Percentiles rank a stretch among this genome's conserved stretches.
These are phyloP conservation scores for Scaeva pyrastri DNA, from an alignment of 2,888 invertebrate species.

Conservation along the genomic window DNA sequence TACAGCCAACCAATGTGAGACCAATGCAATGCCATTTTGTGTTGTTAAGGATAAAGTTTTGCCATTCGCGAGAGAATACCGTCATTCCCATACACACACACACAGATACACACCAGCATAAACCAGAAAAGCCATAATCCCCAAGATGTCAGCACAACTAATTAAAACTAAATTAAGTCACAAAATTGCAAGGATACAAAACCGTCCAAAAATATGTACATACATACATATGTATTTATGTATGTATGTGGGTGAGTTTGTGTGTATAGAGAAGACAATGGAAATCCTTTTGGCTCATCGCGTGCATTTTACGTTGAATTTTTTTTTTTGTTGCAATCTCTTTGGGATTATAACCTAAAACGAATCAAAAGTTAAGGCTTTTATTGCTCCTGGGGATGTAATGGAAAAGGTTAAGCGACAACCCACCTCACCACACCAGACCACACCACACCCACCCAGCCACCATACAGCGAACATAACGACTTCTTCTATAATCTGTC, in stretches of 20 bases:
- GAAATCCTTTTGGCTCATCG: constrained; percentile 8
- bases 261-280: neutral
- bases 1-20: constrained; percentile 25
- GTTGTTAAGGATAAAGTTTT: constrained; percentile 16
- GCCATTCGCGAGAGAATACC: neutral
- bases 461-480: neutral
- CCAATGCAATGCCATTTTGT: constrained; percentile 15
- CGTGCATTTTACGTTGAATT: constrained; percentile 15
- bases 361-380: constrained; percentile 36
- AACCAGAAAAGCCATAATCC: constrained; percentile 14
- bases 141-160: constrained; percentile 37
- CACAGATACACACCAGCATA: no score
- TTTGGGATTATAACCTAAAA: constrained; percentile 9
- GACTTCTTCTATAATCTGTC: constrained; percentile 15
- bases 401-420: neutral
- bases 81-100: neutral
- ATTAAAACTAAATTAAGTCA: constrained; percentile 48
- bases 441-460: neutral
- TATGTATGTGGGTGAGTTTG: neutral
- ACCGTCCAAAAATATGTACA: neutral
- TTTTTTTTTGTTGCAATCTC: neutral
- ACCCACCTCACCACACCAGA: neutral
- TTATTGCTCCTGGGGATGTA: constrained; percentile 19
- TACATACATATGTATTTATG: no score
- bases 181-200: constrained; percentile 33